Conservation (phyloP, 2,113 vertebrate species). For the Melanotaenia duboulayi region DNA sequence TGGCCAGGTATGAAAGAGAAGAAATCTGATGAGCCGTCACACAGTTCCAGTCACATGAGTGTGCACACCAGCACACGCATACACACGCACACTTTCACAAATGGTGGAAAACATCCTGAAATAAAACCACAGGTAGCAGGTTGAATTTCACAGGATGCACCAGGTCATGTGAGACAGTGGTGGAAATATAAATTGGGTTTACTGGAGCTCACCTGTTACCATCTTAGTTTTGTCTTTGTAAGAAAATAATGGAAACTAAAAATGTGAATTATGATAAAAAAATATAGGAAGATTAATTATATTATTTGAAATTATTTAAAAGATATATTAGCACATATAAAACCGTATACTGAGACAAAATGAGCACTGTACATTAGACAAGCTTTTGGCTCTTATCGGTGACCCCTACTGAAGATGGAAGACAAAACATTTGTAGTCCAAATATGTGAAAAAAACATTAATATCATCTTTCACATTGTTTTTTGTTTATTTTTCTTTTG, state of each 20-base stretch:
- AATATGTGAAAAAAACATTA: background rate
- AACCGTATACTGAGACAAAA: background rate
- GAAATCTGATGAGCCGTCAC: slow-evolving; percentile 81
- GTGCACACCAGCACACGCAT: slow-evolving; percentile 33
- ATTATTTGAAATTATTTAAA: no score
- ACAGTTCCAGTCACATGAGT: slow-evolving; percentile 59
- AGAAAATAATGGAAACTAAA: background rate
- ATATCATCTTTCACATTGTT: background rate
- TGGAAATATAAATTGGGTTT: slow-evolving; percentile 77
- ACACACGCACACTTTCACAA: slow-evolving; percentile 39
- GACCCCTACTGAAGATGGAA: slow-evolving; percentile 62
- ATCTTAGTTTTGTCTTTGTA: slow-evolving; percentile 2
- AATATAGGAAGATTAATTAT: background rate
- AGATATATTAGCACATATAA: no score
- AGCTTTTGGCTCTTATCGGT: slow-evolving; percentile 32
- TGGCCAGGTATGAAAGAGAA: slow-evolving; percentile 72
- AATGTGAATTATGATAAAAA: background rate
- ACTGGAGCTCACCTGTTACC: slow-evolving; percentile 40
- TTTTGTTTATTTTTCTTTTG: no score
- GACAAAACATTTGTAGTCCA: background rate
- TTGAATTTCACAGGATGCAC: slow-evolving; percentile 79
- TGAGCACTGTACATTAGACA: background rate
- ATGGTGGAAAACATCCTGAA: slow-evolving; percentile 84
- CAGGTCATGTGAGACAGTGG: slow-evolving; percentile 78
- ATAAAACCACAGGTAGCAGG: slow-evolving; percentile 79